Evolutionary conservation across 2,113 vertebrate genomes (phyloP).

Genomic region (human): DNA sequence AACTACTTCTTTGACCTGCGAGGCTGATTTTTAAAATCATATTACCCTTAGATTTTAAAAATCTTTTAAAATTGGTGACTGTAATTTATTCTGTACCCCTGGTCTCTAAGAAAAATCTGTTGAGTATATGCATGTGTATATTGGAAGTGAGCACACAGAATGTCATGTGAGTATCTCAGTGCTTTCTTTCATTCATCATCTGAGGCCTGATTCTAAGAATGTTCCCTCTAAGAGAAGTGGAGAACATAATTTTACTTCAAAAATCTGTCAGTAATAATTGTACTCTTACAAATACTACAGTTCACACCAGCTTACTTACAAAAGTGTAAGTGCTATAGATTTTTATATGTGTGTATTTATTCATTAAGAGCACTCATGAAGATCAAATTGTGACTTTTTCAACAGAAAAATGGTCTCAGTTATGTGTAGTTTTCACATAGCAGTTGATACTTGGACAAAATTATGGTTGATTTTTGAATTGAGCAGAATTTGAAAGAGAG

Average conservation of each 20-base stretch:
- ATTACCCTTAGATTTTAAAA: not conserved
- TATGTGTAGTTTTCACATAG: not conserved
- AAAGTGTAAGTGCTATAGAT: not conserved
- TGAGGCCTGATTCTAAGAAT: not conserved
- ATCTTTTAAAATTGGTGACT: not conserved
- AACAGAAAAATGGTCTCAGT: not conserved
- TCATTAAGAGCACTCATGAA: not conserved
- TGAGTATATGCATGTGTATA: not conserved
- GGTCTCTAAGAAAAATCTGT: not conserved
- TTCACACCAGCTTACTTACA: not conserved
- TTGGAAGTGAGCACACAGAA: not conserved
- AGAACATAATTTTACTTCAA: not conserved
- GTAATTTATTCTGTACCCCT: not conserved
- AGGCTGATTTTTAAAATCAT: conserved; percentile 5
- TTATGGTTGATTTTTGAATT: not conserved
- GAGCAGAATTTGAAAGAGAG: not conserved
- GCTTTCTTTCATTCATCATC: not conserved
- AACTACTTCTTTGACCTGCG: not conserved
- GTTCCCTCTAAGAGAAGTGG: not conserved
- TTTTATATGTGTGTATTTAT: not conserved
- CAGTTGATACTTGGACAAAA: not conserved
- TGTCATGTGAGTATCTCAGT: not conserved
- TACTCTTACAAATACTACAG: not conserved
- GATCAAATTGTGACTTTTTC: not conserved
- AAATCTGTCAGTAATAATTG: not conserved